Conservation (phyloP, 2,888 invertebrate genomes). For the Blera fallax region DNA sequence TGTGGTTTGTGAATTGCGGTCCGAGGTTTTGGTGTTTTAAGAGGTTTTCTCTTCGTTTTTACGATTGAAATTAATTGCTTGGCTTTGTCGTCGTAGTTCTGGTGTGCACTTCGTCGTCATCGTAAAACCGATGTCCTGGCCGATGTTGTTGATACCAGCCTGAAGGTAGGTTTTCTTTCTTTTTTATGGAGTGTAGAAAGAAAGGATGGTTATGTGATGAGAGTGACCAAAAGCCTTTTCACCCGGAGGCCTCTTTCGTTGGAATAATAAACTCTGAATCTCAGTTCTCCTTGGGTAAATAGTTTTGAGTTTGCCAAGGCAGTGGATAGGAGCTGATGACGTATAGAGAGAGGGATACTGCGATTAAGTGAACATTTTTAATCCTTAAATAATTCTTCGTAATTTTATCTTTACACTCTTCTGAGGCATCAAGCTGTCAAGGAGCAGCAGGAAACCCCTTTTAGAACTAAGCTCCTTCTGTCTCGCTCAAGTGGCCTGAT, state of each 20-base stretch:
- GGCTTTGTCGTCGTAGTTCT: conserved; percentile 55
- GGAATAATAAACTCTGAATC: conserved; percentile 33
- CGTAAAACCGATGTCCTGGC: conserved; percentile 32
- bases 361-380: conserved; percentile 50
- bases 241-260: conserved; percentile 7
- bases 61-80: conserved; percentile 71
- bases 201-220: conserved; percentile 39
- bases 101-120: conserved; percentile 10
- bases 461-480: neutral
- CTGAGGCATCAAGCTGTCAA: neutral
- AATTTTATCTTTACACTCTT: conserved; percentile 19
- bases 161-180: conserved; percentile 11
- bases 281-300: conserved; percentile 12
- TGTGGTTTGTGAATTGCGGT: conserved; percentile 70
- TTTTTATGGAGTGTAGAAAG: conserved; percentile 12
- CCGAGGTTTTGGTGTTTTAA: conserved; percentile 47
- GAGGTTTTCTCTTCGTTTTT: conserved; percentile 47
- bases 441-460: neutral
- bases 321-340: too few species aligned
- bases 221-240: conserved; percentile 28
- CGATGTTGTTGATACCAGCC: conserved; percentile 34
- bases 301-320: conserved; percentile 1
- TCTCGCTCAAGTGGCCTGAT: neutral
- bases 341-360: neutral
- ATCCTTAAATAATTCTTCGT: conserved; percentile 31